Percentiles rank a stretch among this genome's conserved stretches.
phyloP scores from a whole-genome alignment of 2,113 vertebrate species.

The Pagrus major region DNA sequence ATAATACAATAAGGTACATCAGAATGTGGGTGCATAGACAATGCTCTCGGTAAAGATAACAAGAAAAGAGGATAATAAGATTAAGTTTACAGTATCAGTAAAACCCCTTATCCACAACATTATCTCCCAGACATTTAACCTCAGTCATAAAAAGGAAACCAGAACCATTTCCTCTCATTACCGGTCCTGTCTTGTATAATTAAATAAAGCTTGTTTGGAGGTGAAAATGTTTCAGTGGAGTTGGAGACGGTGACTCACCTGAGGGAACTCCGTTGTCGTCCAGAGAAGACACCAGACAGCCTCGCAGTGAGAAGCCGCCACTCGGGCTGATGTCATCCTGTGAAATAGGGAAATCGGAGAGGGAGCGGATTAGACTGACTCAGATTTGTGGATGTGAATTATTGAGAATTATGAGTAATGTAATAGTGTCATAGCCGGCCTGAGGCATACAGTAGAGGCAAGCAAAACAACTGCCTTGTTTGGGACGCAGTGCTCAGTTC shows the following conservation, averaged over 20 bases:
- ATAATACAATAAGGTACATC: neutral
- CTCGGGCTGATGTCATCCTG: conserved; percentile 93
- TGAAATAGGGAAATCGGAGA: conserved; percentile 48
- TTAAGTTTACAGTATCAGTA: neutral
- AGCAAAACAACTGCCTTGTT: conserved; percentile 19
- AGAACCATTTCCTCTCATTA: neutral
- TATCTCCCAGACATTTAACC: too few relatives aligned
- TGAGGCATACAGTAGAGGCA: neutral
- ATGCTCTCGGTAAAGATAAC: too few relatives aligned
- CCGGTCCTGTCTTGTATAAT: neutral
- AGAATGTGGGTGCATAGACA: neutral
- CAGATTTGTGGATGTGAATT: neutral
- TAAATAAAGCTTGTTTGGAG: neutral
- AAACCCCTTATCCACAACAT: too few relatives aligned
- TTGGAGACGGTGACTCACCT: conserved; percentile 83
- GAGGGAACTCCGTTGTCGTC: conserved; percentile 93
- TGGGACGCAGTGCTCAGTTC: neutral
- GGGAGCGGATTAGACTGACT: conserved; percentile 59
- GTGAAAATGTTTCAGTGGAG: neutral
- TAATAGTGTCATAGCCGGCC: neutral
- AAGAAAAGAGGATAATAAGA: too few relatives aligned
- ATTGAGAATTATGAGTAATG: conserved; percentile 8
- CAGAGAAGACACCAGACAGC: conserved; percentile 93
- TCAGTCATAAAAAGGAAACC: neutral
- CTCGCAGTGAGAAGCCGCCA: conserved; percentile 92